phyloP scores from a whole-genome alignment of 2,797 vertebrate species.

The Cyclopterus lumpus region DNA sequence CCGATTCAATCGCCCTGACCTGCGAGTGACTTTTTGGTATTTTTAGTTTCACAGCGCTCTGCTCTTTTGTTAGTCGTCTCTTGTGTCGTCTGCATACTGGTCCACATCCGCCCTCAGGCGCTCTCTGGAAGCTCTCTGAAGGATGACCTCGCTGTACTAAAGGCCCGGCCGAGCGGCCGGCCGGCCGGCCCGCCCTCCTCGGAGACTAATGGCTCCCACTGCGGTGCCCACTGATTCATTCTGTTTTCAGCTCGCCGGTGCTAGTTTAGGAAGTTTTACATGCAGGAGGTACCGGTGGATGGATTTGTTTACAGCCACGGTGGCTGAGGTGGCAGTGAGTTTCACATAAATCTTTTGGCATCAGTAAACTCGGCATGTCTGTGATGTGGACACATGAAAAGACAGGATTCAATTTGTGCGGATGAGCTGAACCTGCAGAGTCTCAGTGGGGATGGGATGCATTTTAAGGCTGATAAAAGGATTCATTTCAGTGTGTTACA shows the following conservation, averaged over 20 bases:
- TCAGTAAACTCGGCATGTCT: neutral
- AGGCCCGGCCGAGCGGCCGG: too few relatives aligned
- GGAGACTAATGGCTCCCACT: constrained; percentile 9
- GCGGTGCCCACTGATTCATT: neutral
- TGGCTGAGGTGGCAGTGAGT: too few relatives aligned
- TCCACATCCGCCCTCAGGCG: constrained; percentile 3
- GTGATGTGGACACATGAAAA: neutral
- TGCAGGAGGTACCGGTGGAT: too few relatives aligned
- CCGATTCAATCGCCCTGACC: too few relatives aligned
- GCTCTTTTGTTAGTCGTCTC: neutral
- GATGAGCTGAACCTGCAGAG: neutral
- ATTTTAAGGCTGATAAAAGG: neutral
- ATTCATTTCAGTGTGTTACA: neutral
- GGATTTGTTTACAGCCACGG: neutral
- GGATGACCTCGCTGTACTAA: constrained; percentile 13
- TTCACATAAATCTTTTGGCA: neutral
- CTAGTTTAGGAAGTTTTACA: too few relatives aligned
- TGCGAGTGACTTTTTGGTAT: too few relatives aligned
- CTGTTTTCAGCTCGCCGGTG: neutral
- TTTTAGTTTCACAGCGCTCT: neutral
- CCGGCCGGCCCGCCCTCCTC: neutral
- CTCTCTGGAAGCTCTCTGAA: constrained; percentile 21
- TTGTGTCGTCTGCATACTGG: neutral
- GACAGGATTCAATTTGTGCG: neutral
- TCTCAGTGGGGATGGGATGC: neutral